Conservation (phyloP, 2,113 vertebrate genomes). For the Sturnira hondurensis region DNA sequence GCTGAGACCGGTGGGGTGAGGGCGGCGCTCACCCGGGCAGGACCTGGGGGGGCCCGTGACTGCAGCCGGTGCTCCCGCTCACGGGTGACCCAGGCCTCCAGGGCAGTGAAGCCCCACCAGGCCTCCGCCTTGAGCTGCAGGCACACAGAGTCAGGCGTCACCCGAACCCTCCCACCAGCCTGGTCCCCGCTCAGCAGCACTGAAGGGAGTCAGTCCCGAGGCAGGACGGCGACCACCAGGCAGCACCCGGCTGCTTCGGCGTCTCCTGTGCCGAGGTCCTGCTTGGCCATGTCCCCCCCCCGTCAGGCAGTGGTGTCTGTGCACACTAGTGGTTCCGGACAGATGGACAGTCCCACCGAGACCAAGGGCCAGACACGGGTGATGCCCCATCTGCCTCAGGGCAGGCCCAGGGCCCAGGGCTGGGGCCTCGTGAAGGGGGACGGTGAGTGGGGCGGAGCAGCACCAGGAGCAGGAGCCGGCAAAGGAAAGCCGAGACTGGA, state of each 20-base stretch:
- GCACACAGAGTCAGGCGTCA: slow-evolving; percentile 71
- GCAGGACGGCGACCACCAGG: background rate
- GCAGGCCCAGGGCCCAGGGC: fast-evolving
- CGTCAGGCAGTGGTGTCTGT: no score
- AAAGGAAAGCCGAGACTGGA: no score
- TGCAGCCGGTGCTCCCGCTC: slow-evolving; percentile 74
- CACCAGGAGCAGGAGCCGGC: fast-evolving
- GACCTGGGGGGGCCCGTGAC: background rate
- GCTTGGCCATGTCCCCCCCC: background rate
- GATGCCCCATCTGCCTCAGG: background rate
- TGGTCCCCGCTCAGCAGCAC: slow-evolving; percentile 60
- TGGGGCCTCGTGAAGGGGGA: no score
- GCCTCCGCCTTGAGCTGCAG: slow-evolving; percentile 76
- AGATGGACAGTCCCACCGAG: slow-evolving; percentile 67
- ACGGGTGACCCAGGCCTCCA: slow-evolving; percentile 59
- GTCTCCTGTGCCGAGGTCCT: slow-evolving; percentile 76
- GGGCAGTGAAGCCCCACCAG: slow-evolving; percentile 61
- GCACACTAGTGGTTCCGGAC: no score
- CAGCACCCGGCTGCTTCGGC: background rate
- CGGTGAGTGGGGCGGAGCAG: background rate
- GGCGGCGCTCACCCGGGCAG: background rate
- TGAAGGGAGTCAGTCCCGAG: fast-evolving
- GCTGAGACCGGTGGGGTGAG: fast-evolving
- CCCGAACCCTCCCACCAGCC: slow-evolving; percentile 52
- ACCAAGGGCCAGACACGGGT: slow-evolving; percentile 65